These are phyloP conservation scores for Cavia aperea DNA, from an alignment of 2,113 vertebrate genomes.

Conservation along the genomic window DNA sequence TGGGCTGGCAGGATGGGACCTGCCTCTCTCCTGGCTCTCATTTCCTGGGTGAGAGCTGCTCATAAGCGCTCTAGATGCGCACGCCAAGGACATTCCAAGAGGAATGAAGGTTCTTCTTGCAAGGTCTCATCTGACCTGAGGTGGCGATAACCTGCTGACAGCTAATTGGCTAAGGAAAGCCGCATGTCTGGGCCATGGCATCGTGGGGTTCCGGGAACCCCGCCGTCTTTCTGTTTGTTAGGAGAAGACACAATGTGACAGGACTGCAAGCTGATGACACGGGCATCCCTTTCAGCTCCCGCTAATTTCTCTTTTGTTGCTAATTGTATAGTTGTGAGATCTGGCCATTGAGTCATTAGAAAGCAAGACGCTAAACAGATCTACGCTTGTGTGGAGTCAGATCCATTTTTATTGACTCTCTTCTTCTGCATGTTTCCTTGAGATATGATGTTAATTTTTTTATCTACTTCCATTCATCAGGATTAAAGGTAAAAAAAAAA, in stretches of 20 bases:
- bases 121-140: neutral
- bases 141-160: neutral
- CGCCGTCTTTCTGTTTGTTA: neutral
- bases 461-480: constrained; percentile 26
- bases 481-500: neutral
- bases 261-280: neutral
- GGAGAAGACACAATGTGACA: neutral
- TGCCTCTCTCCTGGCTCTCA: neutral
- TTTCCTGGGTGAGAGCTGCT: neutral
- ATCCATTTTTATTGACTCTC: constrained; percentile 41
- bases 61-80: neutral
- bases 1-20: neutral
- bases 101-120: fast-evolving
- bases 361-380: constrained; percentile 38
- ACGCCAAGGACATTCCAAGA: neutral
- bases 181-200: fast-evolving
- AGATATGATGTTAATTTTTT: neutral
- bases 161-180: neutral
- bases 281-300: neutral
- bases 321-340: neutral
- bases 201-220: neutral
- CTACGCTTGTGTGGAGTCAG: neutral
- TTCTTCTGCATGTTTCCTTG: constrained; percentile 34
- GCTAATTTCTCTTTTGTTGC: constrained; percentile 8
- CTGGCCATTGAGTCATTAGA: constrained; percentile 1